A percentile compares a stretch with the other conserved stretches of the same genome.
Evolutionary conservation across 2,888 invertebrate species (phyloP).

Genomic region (Melangyna quadrimaculata): DNA sequence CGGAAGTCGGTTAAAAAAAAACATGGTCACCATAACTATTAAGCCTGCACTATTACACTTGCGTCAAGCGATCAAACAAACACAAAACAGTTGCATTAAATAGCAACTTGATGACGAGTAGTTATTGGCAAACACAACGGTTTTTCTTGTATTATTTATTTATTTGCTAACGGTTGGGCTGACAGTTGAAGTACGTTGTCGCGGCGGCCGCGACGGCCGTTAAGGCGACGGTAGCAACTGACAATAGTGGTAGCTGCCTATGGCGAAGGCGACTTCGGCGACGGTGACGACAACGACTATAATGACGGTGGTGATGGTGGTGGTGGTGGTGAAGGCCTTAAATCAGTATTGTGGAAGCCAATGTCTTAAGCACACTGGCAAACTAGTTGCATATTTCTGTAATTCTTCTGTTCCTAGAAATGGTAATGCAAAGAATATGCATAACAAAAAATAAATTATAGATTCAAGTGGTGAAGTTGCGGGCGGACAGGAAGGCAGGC

Average conservation of each 20-base stretch:
- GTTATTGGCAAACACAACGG: constrained; percentile 50
- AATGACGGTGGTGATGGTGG: constrained; percentile 10
- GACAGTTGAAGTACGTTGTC: background rate
- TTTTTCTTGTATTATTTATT: constrained; percentile 19
- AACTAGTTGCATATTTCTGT: constrained; percentile 42
- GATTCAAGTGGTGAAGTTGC: constrained; percentile 48
- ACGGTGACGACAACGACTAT: background rate
- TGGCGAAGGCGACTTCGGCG: background rate
- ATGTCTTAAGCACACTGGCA: constrained; percentile 24
- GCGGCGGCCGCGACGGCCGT: background rate
- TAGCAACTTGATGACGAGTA: constrained; percentile 68
- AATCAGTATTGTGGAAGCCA: constrained; percentile 42
- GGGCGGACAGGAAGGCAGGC: constrained; percentile 3
- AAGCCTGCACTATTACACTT: background rate
- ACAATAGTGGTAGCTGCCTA: background rate
- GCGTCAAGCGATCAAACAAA: constrained; percentile 33
- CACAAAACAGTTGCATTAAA: constrained; percentile 54
- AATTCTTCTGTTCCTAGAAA: constrained; percentile 64
- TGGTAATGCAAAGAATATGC: constrained; percentile 37
- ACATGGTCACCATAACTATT: constrained; percentile 3
- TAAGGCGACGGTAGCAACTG: background rate
- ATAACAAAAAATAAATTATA: constrained; percentile 19
- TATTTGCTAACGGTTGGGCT: constrained; percentile 25
- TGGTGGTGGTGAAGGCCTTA: constrained; percentile 56
- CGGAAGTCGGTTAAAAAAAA: background rate